Conservation (phyloP, 2,888 invertebrate genomes). For the Euphydryas editha region DNA sequence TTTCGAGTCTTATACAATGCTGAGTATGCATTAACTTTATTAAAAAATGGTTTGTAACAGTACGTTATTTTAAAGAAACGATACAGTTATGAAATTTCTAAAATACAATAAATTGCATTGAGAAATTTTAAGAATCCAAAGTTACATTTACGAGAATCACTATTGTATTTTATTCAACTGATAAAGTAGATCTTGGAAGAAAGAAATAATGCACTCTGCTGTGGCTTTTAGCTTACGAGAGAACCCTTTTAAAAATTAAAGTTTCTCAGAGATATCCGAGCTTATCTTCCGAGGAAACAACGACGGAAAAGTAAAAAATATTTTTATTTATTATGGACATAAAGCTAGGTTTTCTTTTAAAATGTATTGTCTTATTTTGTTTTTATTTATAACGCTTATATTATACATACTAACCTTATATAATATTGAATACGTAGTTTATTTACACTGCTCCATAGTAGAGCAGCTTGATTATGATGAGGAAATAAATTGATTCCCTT, state of each 20-base stretch:
- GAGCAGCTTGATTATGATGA: background rate
- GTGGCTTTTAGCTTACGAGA: slow-evolving; percentile 37
- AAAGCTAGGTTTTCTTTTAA: background rate
- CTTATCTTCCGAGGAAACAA: slow-evolving; percentile 15
- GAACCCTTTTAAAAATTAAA: slow-evolving; percentile 39
- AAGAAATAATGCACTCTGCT: slow-evolving; percentile 37
- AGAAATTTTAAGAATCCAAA: slow-evolving; percentile 25
- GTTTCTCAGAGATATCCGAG: slow-evolving; percentile 14
- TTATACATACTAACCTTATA: background rate
- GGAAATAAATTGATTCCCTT: background rate
- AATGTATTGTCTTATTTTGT: background rate
- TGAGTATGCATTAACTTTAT: too few species aligned
- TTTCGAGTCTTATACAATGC: too few species aligned
- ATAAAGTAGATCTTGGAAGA: slow-evolving; percentile 31
- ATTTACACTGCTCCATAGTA: background rate
- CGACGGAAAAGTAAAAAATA: background rate
- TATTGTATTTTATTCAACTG: slow-evolving; percentile 34
- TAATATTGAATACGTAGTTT: background rate
- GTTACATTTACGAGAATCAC: slow-evolving; percentile 29
- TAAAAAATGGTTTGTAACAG: too few species aligned
- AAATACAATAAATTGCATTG: slow-evolving; percentile 33
- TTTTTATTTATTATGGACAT: slow-evolving; percentile 3
- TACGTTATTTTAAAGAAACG: background rate
- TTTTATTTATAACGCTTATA: background rate
- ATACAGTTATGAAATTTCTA: slow-evolving; percentile 4